Percentiles rank a stretch among this genome's conserved stretches.
Conservation (phyloP, 1,140 invertebrate genomes). For the Prorops nasuta region DNA sequence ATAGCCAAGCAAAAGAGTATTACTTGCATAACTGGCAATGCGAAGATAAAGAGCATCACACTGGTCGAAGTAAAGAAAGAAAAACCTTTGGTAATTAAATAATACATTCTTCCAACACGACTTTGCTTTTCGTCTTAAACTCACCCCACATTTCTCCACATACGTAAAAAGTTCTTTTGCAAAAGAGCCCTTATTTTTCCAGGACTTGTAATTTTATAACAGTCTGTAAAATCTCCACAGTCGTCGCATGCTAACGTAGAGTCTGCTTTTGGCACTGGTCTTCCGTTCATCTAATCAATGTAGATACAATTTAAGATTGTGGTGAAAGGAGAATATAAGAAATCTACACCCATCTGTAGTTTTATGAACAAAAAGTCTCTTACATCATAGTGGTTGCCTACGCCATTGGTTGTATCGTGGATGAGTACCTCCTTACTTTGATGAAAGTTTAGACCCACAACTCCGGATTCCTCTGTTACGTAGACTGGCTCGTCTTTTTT, state of each 20-base stretch:
- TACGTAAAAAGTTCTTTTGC: slow-evolving; percentile 89
- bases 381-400: slow-evolving; percentile 55
- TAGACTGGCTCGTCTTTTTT: slow-evolving; percentile 81
- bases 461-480: slow-evolving; percentile 79
- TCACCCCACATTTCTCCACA: slow-evolving; percentile 87
- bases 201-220: slow-evolving; percentile 63
- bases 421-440: slow-evolving; percentile 86
- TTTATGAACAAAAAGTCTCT: too few species aligned
- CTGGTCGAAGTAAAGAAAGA: slow-evolving; percentile 54
- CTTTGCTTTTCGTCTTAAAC: slow-evolving; percentile 18
- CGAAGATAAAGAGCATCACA: slow-evolving; percentile 89
- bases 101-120: too few species aligned
- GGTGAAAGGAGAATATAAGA: too few species aligned
- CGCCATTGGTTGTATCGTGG: slow-evolving; percentile 71
- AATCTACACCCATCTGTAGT: too few species aligned
- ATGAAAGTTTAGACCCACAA: slow-evolving; percentile 83
- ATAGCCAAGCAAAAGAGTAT: slow-evolving; percentile 93
- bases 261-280: slow-evolving; percentile 53
- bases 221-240: slow-evolving; percentile 58
- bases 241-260: slow-evolving; percentile 59
- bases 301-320: not conserved
- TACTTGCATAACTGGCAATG: slow-evolving; percentile 89
- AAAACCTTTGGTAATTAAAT: too few species aligned
- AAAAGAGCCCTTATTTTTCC: slow-evolving; percentile 78
- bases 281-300: slow-evolving; percentile 57